A percentile compares a stretch with the other conserved stretches of the same genome.
Evolutionary conservation across 2,113 vertebrate species (phyloP).

Genomic region (Nesogale talazaci): DNA sequence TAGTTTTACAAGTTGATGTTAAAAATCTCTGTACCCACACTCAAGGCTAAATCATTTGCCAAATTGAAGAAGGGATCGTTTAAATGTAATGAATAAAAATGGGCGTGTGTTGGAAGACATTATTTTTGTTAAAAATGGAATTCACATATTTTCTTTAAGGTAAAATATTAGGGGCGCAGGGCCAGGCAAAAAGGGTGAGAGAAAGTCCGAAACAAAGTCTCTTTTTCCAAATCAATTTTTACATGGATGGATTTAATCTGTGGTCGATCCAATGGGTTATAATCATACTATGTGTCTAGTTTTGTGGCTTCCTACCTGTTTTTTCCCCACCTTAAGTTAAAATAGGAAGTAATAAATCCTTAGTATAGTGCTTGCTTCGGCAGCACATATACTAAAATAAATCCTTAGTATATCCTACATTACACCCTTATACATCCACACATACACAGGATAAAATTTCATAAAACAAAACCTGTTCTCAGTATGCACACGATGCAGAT

Average conservation of each 20-base stretch:
- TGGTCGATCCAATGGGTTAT: background rate
- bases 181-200: background rate
- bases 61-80: conserved; percentile 12
- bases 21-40: conserved; percentile 1
- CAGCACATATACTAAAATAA: too few relatives aligned
- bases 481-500: background rate
- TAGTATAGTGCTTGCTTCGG: too few relatives aligned
- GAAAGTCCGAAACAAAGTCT: background rate
- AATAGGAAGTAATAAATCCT: background rate
- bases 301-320: background rate
- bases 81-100: conserved; percentile 37
- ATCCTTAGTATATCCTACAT: background rate
- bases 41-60: conserved; percentile 13
- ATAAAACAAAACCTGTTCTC: conserved; percentile 8
- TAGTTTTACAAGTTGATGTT: background rate
- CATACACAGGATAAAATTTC: conserved; percentile 11
- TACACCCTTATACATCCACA: background rate
- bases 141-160: conserved; percentile 4
- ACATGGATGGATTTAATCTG: background rate
- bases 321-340: background rate
- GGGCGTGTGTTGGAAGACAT: conserved; percentile 16
- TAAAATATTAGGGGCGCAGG: background rate
- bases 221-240: background rate
- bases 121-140: conserved; percentile 20
- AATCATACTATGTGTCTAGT: too few relatives aligned